Evolutionary conservation across 2,797 vertebrate species (phyloP), one percentile per base, ranked within the genome.

Genomic region (Phataginus tetradactyla): DNA sequence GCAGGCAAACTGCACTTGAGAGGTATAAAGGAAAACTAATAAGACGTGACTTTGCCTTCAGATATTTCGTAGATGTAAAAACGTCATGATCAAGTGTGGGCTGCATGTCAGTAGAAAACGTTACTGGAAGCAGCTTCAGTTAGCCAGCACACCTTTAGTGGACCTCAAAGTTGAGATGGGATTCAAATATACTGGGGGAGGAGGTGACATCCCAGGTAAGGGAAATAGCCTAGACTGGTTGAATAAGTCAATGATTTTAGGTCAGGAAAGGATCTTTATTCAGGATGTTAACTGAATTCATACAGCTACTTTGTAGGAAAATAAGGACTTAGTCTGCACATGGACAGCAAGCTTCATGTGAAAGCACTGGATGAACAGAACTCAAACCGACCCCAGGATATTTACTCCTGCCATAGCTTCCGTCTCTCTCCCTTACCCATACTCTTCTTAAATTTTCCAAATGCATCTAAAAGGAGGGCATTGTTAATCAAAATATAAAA

Each of bases 401-500:
- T 61, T 84, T 20, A 45, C 23, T 74, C 25, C 55, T 86, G 18
- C 63, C 51, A 7, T 37, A 29, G 69, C 34, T 74, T 66, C 63
- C 29, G 77, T 66, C 75, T 92, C 10, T 77, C 49, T 92, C 45
- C 49, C 57, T 59, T 66, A 81, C 27, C 32, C 14, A 90, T 15
- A 21, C 8, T 63, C 59, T 66, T 90, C 59, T 93, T 91, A 86
- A 90, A 75, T 74, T 93, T 63, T 92, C 64, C 32, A 96, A 88
- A 91, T 89, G 39, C 37, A 64, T 88, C 34, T 91, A 86, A 96
- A 97, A 92, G 68, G 68, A 94, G 78, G 66, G 27, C 14, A 69
- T 86, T 74, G 69, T 89, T 96, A 75, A 95, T 94, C 37, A 86
- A 86, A 96, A 83, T 25, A 63, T 78, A 83, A 85, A 86, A 90